Percentiles rank a stretch among this genome's conserved stretches.
These are phyloP conservation scores for Drosophila macrospina DNA, from an alignment of 2,888 invertebrate species.

Conservation along the genomic window DNA sequence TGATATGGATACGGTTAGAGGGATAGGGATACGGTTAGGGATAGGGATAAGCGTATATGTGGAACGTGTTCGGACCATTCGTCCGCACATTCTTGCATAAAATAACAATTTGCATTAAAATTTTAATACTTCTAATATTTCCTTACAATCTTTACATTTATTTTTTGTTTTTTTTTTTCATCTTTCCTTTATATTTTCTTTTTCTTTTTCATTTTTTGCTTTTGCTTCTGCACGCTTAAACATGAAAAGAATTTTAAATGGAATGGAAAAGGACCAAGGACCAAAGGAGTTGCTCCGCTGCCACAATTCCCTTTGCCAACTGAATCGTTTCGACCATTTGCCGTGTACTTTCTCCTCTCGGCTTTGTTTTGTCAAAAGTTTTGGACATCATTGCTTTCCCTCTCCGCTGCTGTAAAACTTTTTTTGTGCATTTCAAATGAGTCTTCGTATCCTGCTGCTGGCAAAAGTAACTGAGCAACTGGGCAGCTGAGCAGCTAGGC, in stretches of 20 bases:
- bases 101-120: slow-evolving; percentile 81
- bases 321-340: slow-evolving; percentile 42
- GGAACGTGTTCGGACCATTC: slow-evolving; percentile 45
- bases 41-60: slow-evolving; percentile 31
- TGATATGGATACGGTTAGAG: slow-evolving; percentile 13
- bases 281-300: slow-evolving; percentile 51
- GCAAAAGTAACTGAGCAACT: neutral
- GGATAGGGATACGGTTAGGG: slow-evolving; percentile 16
- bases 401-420: slow-evolving; percentile 37
- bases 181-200: slow-evolving; percentile 29
- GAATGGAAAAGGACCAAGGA: slow-evolving; percentile 29
- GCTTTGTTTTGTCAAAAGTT: slow-evolving; percentile 66
- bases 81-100: slow-evolving; percentile 74
- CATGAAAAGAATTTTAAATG: slow-evolving; percentile 81
- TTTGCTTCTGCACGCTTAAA: slow-evolving; percentile 67
- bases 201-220: slow-evolving; percentile 1
- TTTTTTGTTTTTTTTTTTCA: slow-evolving; percentile 26
- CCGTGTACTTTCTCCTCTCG: slow-evolving; percentile 29
- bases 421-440: slow-evolving; percentile 68
- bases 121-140: slow-evolving; percentile 79
- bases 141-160: slow-evolving; percentile 49
- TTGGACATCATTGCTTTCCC: slow-evolving; percentile 54
- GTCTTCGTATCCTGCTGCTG: slow-evolving; percentile 28
- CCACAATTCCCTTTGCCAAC: slow-evolving; percentile 31
- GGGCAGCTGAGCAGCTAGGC: neutral